Percentiles rank a stretch among this genome's conserved stretches.
These are phyloP conservation scores for Oophaga pumilio DNA, from an alignment of 2,113 vertebrate genomes.

Conservation along the genomic window DNA sequence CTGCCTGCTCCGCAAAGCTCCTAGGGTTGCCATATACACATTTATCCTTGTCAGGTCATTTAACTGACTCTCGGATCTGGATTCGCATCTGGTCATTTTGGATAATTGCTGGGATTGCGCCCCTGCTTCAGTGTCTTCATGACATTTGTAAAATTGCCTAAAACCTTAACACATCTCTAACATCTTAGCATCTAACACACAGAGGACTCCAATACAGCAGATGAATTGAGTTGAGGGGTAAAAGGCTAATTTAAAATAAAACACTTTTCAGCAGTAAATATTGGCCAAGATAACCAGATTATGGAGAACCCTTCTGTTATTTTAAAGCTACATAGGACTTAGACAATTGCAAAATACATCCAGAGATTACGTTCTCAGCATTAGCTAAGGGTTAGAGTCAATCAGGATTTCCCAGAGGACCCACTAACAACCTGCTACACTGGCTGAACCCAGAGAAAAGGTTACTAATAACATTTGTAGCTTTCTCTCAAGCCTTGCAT, in stretches of 20 bases:
- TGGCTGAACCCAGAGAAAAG: not conserved
- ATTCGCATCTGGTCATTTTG: too few relatives aligned
- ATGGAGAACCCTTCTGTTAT: not conserved
- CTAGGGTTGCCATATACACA: too few relatives aligned
- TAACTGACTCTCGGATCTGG: too few relatives aligned
- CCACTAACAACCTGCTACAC: not conserved
- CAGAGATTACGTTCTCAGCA: not conserved
- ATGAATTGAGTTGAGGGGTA: not conserved
- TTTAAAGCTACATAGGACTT: not conserved
- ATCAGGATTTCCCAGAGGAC: not conserved
- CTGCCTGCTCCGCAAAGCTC: too few relatives aligned
- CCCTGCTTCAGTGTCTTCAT: too few relatives aligned
- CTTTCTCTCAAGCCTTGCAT: not conserved
- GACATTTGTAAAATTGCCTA: too few relatives aligned
- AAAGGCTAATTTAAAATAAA: not conserved
- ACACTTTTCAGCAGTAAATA: not conserved
- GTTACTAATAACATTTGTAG: not conserved
- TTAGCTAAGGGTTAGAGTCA: not conserved
- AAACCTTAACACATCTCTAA: too few relatives aligned
- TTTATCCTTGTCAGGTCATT: too few relatives aligned
- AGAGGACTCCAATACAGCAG: too few relatives aligned
- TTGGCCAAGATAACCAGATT: not conserved
- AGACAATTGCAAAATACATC: not conserved
- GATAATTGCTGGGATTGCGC: too few relatives aligned
- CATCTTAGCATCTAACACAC: too few relatives aligned